phyloP scores from a whole-genome alignment of 1,140 invertebrate genomes.

The Calliopsis andreniformis region DNA sequence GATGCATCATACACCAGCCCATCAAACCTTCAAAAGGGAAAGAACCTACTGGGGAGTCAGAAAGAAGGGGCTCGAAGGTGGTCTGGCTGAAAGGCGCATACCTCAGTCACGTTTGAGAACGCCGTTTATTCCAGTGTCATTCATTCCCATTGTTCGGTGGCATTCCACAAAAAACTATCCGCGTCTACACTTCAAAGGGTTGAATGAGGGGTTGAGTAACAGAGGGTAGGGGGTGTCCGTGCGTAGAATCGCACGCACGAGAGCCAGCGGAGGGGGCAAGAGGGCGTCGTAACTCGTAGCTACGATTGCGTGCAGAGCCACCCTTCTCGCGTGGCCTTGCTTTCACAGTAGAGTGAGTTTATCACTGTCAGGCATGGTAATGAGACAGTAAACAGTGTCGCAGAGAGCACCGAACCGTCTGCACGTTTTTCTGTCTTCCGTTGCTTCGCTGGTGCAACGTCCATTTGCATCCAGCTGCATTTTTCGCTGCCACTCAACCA shows the following conservation, averaged over 20 bases:
- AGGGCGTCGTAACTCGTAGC: conserved; percentile 46
- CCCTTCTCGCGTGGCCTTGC: conserved; percentile 39
- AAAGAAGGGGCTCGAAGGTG: too few species aligned
- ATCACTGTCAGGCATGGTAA: conserved; percentile 59
- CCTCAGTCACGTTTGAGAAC: conserved; percentile 14
- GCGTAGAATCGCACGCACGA: conserved; percentile 44
- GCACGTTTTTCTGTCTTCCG: not conserved
- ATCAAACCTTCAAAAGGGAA: too few species aligned
- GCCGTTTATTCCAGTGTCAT: conserved; percentile 41
- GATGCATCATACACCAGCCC: too few species aligned
- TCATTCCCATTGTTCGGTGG: conserved; percentile 32
- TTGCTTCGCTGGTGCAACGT: not conserved
- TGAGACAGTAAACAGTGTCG: conserved; percentile 56
- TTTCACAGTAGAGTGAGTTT: conserved; percentile 51
- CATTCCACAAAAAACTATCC: conserved; percentile 46
- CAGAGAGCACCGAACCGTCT: conserved; percentile 35
- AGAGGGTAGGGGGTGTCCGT: conserved; percentile 46
- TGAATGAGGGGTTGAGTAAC: conserved; percentile 51
- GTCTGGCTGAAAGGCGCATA: conserved; percentile 11
- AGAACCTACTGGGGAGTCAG: too few species aligned
- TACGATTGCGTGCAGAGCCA: conserved; percentile 57
- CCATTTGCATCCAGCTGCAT: conserved; percentile 39
- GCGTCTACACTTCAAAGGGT: conserved; percentile 35
- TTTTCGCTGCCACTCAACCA: conserved; percentile 5
- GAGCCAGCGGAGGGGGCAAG: not conserved